Evolutionary conservation across 2,113 vertebrate species (phyloP).

Genomic region (Spizaetus ornatus): DNA sequence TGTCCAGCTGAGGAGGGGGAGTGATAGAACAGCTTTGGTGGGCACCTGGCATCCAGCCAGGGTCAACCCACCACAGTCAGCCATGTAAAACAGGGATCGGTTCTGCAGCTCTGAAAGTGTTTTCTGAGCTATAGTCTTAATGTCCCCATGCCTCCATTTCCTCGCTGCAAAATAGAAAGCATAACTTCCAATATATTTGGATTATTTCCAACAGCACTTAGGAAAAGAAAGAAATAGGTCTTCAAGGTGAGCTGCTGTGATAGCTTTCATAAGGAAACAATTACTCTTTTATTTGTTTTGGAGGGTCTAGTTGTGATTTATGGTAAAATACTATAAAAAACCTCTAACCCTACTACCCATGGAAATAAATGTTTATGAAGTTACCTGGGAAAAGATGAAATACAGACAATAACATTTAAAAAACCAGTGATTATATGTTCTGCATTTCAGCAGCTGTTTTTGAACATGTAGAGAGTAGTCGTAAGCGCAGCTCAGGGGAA

Average conservation of each 20-base stretch:
- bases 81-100: background rate
- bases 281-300: background rate
- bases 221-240: background rate
- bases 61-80: too few species aligned
- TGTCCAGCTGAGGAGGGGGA: too few species aligned
- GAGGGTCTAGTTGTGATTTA: background rate
- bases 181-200: background rate
- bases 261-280: background rate
- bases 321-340: background rate
- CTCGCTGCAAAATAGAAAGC: background rate
- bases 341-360: background rate
- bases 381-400: background rate
- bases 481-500: background rate
- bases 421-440: background rate
- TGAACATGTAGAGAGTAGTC: background rate
- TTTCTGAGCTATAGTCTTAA: background rate
- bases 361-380: background rate
- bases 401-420: background rate
- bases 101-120: background rate
- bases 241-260: background rate
- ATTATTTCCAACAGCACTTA: background rate
- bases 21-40: too few species aligned
- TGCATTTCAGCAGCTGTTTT: background rate
- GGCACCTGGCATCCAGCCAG: too few species aligned
- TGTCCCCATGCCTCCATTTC: background rate